These are phyloP conservation scores for Trachythela sp. DNA, from an alignment of 64 coral and sea anemone genomes.

Conservation along the genomic window DNA sequence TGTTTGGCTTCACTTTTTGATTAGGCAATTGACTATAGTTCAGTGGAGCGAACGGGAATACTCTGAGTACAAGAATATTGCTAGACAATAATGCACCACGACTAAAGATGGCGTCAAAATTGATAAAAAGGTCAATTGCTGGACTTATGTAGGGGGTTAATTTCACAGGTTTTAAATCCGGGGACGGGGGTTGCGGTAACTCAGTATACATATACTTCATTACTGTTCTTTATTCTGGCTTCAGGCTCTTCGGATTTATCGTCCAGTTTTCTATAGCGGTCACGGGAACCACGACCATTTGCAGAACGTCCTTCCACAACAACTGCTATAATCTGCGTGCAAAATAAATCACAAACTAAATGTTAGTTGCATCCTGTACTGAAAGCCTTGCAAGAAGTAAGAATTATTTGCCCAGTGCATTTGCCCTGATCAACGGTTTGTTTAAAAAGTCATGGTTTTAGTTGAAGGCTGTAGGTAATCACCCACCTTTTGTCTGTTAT, in stretches of 20 bases:
- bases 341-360: neutral
- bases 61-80: too few relatives aligned
- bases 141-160: neutral
- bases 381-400: neutral
- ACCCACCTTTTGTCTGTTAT: conserved; percentile 85
- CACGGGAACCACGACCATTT: neutral
- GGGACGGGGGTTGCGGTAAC: neutral
- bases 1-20: too few relatives aligned
- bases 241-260: neutral
- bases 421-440: too few relatives aligned
- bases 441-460: too few relatives aligned
- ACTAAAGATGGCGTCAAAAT: too few relatives aligned
- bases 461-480: too few relatives aligned
- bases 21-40: too few relatives aligned
- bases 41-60: too few relatives aligned
- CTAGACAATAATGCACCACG: too few relatives aligned
- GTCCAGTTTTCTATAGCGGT: neutral
- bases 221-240: neutral
- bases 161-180: too few relatives aligned
- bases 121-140: neutral
- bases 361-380: neutral
- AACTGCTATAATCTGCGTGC: neutral
- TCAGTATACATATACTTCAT: conserved; percentile 14
- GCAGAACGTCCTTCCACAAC: neutral
- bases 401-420: too few relatives aligned